Evolutionary conservation across 2,888 invertebrate genomes (phyloP), one percentile per base, ranked within the genome.

Genomic region (Drosophila demipolita): DNA sequence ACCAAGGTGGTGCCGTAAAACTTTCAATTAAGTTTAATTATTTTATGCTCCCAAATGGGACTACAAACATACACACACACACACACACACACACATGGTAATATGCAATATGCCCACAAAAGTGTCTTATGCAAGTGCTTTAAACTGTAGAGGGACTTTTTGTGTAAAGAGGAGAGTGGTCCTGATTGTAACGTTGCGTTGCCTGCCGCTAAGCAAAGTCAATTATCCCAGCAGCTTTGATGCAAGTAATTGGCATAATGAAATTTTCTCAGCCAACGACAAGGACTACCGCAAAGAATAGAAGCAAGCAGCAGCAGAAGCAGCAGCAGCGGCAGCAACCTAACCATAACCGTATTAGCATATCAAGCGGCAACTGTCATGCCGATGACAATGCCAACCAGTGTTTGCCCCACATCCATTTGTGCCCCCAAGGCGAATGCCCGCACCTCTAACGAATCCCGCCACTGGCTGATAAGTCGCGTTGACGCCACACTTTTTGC

Each of bases 211-310:
- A 83, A 90, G 90, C 90, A 90, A 91, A 90, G 90, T 91, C 90
- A 90, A 90, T 90, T 90, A 90, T 91, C 90, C 86, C 70, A 90
- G 90, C 88, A 87, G 89, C 91, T 91, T 90, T 89, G 90, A 88
- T 89, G 90, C 89, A 87, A 91, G 90, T 91, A 90, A 90, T 90
- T 90, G 91, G 87, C 88, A 87, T 90, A 90, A 90, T 90, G 91
- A 87, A 91, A 90, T 90, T 90, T 91, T 78, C 89, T 89, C 78
- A 82, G 77, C 78, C 78, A 87, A 73, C 87, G 83, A 74, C 83
- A 84, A 83, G 87, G 85, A 86, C 76, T 80, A 89, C 86, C 86
- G 87, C 89, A 89, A 86, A 86, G 86, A 87, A 86, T 85, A 79
- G 89, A 81, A 87, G 85, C 77, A 38, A 71, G 66, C 59, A 38